Evolutionary conservation across 2,113 vertebrate genomes (phyloP), one percentile per base, ranked within the genome.

Genomic region (Buteo buteo): DNA sequence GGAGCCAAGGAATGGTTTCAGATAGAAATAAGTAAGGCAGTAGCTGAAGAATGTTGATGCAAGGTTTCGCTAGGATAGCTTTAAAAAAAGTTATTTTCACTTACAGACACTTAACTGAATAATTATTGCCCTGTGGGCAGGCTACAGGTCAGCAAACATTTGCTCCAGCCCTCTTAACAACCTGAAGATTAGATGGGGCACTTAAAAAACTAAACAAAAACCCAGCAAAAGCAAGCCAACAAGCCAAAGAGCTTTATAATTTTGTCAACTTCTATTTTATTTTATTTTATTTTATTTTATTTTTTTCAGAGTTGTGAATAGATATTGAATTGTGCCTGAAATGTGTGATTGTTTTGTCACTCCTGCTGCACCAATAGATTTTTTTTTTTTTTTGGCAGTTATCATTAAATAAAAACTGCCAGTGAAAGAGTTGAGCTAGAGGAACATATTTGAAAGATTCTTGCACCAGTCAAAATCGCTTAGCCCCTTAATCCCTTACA

Each of bases 401-500:
- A 97, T 90, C 25, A 2, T 97, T 97, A 98, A 97, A 95, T 97
- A 98, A 98, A 98, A 98, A 96, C 96, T 90, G 95, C 94, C 86
- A 91, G 93, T 94, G 96, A 96, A 97, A 96, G 89, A 96, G 84
- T 81, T 97, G 80, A 92, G 92, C 26, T 74, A 57, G 82, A 97
- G 91, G 84, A 94, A 87, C 80, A 77, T 86, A 97, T 97, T 90
- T 97, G 97, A 97, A 97, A 98, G 97, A 98, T 96, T 97, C 96
- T 90, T 96, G 62, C 92, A 93, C 95, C 80, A 97, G 97, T 98
- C 98, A 97, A 97, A 97, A 94, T 97, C 45, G 88, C 95, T 98
- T 98, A 98, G 97, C 88, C 92, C 96, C 96, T 98, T 98, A 98
- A 98, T 98, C 98, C 97, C 93, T 98, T 98, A 97, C 97, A 95